phyloP scores from a whole-genome alignment of 2,113 vertebrate genomes.

The Passer domesticus region DNA sequence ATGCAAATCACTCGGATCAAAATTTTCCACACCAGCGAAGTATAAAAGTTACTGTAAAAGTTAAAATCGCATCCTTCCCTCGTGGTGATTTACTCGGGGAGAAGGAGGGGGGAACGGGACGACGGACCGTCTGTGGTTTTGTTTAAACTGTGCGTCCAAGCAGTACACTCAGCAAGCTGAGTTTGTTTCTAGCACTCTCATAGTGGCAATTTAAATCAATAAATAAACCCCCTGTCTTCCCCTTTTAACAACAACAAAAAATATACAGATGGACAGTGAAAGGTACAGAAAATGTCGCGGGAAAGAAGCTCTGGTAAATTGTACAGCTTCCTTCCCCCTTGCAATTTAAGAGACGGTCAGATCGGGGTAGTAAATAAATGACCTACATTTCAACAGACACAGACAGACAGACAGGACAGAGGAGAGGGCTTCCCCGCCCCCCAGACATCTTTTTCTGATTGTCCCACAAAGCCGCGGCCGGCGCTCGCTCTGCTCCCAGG shows the following conservation, averaged over 20 bases:
- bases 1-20: constrained; percentile 22
- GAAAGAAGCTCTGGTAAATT: neutral
- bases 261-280: constrained; percentile 56
- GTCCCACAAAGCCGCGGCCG: constrained; percentile 75
- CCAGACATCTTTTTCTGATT: constrained; percentile 68
- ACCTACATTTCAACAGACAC: constrained; percentile 77
- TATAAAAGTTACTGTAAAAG: constrained; percentile 64
- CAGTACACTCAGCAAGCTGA: neutral
- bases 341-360: constrained; percentile 65
- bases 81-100: neutral
- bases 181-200: constrained; percentile 34
- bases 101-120: neutral
- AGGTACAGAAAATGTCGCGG: constrained; percentile 45
- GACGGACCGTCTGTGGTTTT: neutral
- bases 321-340: neutral
- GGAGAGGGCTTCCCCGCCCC: constrained; percentile 69
- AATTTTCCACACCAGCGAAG: constrained; percentile 27
- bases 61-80: constrained; percentile 52
- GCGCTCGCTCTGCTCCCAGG: constrained; percentile 64
- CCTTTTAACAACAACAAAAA: constrained; percentile 43
- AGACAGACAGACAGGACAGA: constrained; percentile 76
- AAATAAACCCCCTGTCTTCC: constrained; percentile 74
- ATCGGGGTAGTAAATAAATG: constrained; percentile 75
- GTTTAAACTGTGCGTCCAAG: constrained; percentile 18
- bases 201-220: constrained; percentile 74